Evolutionary conservation across 1,140 invertebrate genomes (phyloP).

Genomic region (Bombus turneri): DNA sequence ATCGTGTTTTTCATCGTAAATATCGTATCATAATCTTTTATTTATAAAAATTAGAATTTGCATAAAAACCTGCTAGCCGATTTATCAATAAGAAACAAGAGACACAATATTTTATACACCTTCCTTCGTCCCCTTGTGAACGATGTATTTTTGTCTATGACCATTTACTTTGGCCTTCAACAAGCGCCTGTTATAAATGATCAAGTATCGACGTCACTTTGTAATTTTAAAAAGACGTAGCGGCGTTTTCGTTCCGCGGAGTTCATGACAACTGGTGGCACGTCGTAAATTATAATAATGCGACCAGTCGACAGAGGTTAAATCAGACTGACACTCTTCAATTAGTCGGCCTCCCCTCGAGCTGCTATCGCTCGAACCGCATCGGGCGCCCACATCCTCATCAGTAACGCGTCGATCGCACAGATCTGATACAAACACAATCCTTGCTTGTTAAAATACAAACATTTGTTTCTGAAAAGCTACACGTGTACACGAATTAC

Average conservation of each 20-base stretch:
- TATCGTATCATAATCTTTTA: too few species aligned
- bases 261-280: constrained; percentile 56
- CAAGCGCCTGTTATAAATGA: background rate
- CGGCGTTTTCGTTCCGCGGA: constrained; percentile 31
- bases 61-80: too few species aligned
- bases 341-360: constrained; percentile 67
- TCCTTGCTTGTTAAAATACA: background rate
- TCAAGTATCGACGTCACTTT: background rate
- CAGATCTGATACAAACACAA: constrained; percentile 9
- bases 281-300: constrained; percentile 71
- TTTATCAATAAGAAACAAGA: too few species aligned
- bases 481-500: background rate
- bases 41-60: too few species aligned
- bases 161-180: background rate
- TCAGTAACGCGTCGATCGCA: constrained; percentile 54
- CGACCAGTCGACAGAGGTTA: constrained; percentile 69
- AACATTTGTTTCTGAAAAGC: background rate
- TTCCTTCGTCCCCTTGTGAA: too few species aligned
- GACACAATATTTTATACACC: background rate
- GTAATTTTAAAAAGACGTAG: background rate
- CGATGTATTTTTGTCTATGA: background rate
- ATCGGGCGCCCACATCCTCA: constrained; percentile 68
- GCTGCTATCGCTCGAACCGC: constrained; percentile 48
- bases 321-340: constrained; percentile 73
- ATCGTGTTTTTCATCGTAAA: background rate